A percentile compares a stretch with the other conserved stretches of the same genome.
These are phyloP conservation scores for Oligia fasciuncula DNA, from an alignment of 2,888 invertebrate genomes.

Conservation along the genomic window DNA sequence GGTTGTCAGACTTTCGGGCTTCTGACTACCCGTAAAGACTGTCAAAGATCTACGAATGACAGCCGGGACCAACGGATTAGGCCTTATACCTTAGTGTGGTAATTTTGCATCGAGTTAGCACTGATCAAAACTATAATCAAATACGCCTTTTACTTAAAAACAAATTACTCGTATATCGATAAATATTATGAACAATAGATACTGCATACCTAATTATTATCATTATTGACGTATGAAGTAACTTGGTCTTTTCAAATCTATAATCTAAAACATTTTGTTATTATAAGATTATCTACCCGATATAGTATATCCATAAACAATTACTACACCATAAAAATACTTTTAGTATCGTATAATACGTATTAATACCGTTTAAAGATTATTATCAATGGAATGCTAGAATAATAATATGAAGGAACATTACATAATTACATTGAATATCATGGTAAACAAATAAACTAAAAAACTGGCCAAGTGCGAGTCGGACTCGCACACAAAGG, in stretches of 20 bases:
- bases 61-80: too few species aligned
- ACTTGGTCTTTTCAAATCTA: constrained; percentile 9
- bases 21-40: too few species aligned
- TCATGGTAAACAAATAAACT: too few species aligned
- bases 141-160: neutral
- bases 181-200: neutral
- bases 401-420: neutral
- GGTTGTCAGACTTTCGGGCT: too few species aligned
- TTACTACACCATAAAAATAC: constrained; percentile 22
- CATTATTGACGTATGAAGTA: neutral
- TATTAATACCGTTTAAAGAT: neutral
- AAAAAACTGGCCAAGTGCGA: too few species aligned
- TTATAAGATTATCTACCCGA: neutral
- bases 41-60: too few species aligned
- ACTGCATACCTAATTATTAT: neutral
- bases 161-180: constrained; percentile 16
- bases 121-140: neutral
- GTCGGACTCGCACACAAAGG: too few species aligned
- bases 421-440: neutral
- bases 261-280: constrained; percentile 12
- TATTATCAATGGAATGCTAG: neutral
- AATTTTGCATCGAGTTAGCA: constrained; percentile 11
- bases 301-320: neutral
- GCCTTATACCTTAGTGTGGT: neutral
- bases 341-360: neutral